phyloP scores from a whole-genome alignment of 2,888 invertebrate species.

The Acanthosepion pharaonis region DNA sequence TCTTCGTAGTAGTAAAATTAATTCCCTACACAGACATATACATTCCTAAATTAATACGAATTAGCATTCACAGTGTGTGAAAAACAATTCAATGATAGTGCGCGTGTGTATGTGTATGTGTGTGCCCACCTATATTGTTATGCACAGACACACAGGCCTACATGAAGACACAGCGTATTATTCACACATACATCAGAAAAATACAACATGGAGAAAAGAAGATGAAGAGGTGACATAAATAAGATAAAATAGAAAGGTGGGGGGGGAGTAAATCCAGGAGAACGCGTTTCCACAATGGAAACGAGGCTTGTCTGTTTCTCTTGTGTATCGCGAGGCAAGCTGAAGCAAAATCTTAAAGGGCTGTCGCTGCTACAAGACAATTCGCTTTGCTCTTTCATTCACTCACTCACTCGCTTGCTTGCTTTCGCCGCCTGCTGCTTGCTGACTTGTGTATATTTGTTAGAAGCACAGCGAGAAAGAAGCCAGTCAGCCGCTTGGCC shows the following conservation, averaged over 20 bases:
- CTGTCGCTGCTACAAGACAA: background rate
- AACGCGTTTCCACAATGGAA: slow-evolving; percentile 1
- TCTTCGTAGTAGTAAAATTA: too few relatives aligned
- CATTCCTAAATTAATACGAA: too few relatives aligned
- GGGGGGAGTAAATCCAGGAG: background rate
- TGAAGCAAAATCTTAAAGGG: background rate
- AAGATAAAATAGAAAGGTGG: background rate
- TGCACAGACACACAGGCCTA: too few relatives aligned
- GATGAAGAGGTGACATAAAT: too few relatives aligned
- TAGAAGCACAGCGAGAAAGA: background rate
- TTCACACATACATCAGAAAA: background rate
- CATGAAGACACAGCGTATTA: background rate
- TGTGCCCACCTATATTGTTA: too few relatives aligned
- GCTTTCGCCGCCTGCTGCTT: too few relatives aligned
- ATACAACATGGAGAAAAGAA: background rate
- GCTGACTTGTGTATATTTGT: too few relatives aligned
- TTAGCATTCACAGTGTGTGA: too few relatives aligned
- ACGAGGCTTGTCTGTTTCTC: background rate
- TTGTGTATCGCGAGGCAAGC: too few relatives aligned
- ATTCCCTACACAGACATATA: too few relatives aligned
- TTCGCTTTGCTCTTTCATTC: background rate
- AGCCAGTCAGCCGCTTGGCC: background rate
- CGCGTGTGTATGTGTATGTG: too few relatives aligned
- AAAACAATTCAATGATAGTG: too few relatives aligned
- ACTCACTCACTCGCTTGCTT: background rate